Evolutionary conservation across 2,113 vertebrate species (phyloP).

Genomic region (Phalacrocorax brasilianus): DNA sequence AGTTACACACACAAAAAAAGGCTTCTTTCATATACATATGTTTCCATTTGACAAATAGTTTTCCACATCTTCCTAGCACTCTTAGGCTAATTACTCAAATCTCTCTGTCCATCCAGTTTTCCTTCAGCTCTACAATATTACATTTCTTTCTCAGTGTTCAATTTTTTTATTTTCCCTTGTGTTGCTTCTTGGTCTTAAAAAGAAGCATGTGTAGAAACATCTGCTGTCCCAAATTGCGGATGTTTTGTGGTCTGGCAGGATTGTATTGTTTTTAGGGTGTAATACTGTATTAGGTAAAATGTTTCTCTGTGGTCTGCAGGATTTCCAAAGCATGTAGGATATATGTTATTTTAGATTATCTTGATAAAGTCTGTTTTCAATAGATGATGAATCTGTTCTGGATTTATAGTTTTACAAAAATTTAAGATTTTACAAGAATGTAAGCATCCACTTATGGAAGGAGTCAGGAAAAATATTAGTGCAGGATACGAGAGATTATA

Average conservation of each 20-base stretch:
- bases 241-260: slow-evolving; percentile 70
- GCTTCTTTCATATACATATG: background rate
- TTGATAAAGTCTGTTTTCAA: slow-evolving; percentile 61
- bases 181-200: slow-evolving; percentile 69
- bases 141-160: slow-evolving; percentile 44
- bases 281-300: slow-evolving; percentile 63
- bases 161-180: slow-evolving; percentile 62
- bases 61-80: background rate
- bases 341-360: slow-evolving; percentile 59
- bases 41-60: background rate
- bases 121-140: slow-evolving; percentile 8
- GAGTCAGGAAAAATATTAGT: background rate
- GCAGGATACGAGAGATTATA: background rate
- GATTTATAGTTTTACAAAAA: slow-evolving; percentile 31
- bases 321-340: slow-evolving; percentile 71
- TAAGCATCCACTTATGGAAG: slow-evolving; percentile 14
- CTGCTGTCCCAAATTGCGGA: slow-evolving; percentile 68
- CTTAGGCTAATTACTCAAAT: slow-evolving; percentile 25
- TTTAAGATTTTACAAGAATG: slow-evolving; percentile 15
- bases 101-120: background rate
- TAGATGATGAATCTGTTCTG: slow-evolving; percentile 42
- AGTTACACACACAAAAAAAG: background rate
- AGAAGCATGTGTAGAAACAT: slow-evolving; percentile 78
- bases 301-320: slow-evolving; percentile 66
- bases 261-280: slow-evolving; percentile 60